These are phyloP conservation scores for Ophion slaviceki DNA, from an alignment of 2,888 invertebrate species.

Conservation along the genomic window DNA sequence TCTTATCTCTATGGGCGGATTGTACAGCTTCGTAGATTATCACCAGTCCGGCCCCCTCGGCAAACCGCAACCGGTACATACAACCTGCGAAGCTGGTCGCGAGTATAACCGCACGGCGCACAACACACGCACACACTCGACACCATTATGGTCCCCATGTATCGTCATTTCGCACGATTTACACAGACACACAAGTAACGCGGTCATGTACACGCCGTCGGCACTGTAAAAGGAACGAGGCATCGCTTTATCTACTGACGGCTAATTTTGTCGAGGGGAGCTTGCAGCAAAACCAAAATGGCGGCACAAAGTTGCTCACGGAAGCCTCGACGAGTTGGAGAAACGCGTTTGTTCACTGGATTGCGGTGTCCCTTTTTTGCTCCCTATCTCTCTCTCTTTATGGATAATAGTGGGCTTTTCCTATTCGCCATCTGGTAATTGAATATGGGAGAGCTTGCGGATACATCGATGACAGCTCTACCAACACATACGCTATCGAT, in stretches of 20 bases:
- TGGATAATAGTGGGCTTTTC: not conserved
- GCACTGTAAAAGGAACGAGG: not conserved
- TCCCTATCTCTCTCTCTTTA: not conserved
- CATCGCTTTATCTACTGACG: not conserved
- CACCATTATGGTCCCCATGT: constrained; percentile 46
- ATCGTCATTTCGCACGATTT: constrained; percentile 33
- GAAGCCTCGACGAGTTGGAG: not conserved
- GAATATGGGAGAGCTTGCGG: not conserved
- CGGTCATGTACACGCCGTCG: not conserved
- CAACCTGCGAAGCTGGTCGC: constrained; percentile 31
- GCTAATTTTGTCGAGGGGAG: not conserved
- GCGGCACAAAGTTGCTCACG: not conserved
- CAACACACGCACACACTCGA: constrained; percentile 29
- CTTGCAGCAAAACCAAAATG: not conserved
- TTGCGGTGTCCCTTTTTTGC: not conserved
- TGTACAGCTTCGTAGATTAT: constrained; percentile 77
- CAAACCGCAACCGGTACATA: constrained; percentile 32
- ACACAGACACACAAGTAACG: constrained; percentile 1
- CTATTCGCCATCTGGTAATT: not conserved
- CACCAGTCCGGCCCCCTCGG: constrained; percentile 55
- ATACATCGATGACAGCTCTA: constrained; percentile 7
- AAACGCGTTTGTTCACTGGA: not conserved
- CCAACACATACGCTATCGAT: constrained; percentile 27
- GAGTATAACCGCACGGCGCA: not conserved
- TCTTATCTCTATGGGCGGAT: constrained; percentile 81